A percentile compares a stretch with the other conserved stretches of the same genome.
Conservation (phyloP, 2,888 invertebrate genomes). For the Junonia oenone region DNA sequence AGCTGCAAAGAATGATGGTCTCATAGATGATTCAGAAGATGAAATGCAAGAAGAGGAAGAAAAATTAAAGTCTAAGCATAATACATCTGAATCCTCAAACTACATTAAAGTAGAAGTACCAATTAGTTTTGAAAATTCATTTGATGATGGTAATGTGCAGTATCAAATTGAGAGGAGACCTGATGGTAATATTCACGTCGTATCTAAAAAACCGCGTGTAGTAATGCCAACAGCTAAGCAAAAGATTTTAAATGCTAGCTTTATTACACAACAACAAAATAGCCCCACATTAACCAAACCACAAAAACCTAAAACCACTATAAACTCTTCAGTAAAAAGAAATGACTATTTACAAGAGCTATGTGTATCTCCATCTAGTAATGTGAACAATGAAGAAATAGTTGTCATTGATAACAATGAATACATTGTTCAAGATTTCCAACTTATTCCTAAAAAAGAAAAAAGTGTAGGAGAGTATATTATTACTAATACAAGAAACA, state of each 20-base stretch:
- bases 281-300: slow-evolving; percentile 32
- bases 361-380: slow-evolving; percentile 25
- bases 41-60: slow-evolving; percentile 37
- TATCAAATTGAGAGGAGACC: slow-evolving; percentile 56
- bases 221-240: slow-evolving; percentile 44
- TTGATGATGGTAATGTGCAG: slow-evolving; percentile 50
- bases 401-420: slow-evolving; percentile 81
- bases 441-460: slow-evolving; percentile 50
- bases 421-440: slow-evolving; percentile 70
- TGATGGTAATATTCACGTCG: slow-evolving; percentile 72
- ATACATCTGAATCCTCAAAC: slow-evolving; percentile 37
- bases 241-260: slow-evolving; percentile 63
- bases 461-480: slow-evolving; percentile 44
- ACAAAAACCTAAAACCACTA: slow-evolving; percentile 35
- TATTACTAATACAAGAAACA: slow-evolving; percentile 46
- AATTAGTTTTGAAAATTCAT: slow-evolving; percentile 44
- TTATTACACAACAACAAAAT: slow-evolving; percentile 32
- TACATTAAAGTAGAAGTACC: slow-evolving; percentile 47
- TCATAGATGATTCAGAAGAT: slow-evolving; percentile 81
- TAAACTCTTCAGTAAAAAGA: slow-evolving; percentile 33
- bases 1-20: slow-evolving; percentile 82
- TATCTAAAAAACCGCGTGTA: slow-evolving; percentile 51
- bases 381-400: slow-evolving; percentile 46
- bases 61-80: slow-evolving; percentile 27
- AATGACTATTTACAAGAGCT: slow-evolving; percentile 45